phyloP scores from a whole-genome alignment of 2,113 vertebrate species.

The Dendropsophus ebraccatus region DNA sequence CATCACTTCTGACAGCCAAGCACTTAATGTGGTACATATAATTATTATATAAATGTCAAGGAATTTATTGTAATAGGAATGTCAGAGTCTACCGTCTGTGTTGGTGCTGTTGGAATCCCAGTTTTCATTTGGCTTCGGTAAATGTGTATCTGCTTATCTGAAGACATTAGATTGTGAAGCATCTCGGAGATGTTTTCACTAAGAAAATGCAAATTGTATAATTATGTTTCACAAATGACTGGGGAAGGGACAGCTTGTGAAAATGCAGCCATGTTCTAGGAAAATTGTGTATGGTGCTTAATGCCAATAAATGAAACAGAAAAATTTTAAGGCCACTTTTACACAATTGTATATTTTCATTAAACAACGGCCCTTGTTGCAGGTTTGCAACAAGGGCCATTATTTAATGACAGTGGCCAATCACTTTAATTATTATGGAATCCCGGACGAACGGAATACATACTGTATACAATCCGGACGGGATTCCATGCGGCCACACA shows the following conservation, averaged over 20 bases:
- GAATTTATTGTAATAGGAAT: constrained; percentile 32
- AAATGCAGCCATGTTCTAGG: neutral
- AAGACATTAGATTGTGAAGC: constrained; percentile 6
- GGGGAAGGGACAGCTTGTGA: neutral
- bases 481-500: too few species aligned
- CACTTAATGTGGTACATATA: constrained; percentile 35
- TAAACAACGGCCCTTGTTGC: too few species aligned
- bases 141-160: neutral
- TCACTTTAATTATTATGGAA: too few species aligned
- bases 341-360: too few species aligned
- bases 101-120: neutral
- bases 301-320: neutral
- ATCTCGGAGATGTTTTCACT: neutral
- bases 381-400: too few species aligned
- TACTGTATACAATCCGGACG: too few species aligned
- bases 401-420: too few species aligned
- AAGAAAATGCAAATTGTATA: constrained; percentile 8
- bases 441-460: too few species aligned
- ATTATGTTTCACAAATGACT: neutral
- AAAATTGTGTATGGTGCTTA: neutral
- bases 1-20: constrained; percentile 39
- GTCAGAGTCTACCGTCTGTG: constrained; percentile 16
- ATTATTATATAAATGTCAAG: constrained; percentile 52
- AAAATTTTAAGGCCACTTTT: neutral
- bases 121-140: constrained; percentile 9